phyloP scores from a whole-genome alignment of 1,140 invertebrate genomes.

The Lepidurus packardi region DNA sequence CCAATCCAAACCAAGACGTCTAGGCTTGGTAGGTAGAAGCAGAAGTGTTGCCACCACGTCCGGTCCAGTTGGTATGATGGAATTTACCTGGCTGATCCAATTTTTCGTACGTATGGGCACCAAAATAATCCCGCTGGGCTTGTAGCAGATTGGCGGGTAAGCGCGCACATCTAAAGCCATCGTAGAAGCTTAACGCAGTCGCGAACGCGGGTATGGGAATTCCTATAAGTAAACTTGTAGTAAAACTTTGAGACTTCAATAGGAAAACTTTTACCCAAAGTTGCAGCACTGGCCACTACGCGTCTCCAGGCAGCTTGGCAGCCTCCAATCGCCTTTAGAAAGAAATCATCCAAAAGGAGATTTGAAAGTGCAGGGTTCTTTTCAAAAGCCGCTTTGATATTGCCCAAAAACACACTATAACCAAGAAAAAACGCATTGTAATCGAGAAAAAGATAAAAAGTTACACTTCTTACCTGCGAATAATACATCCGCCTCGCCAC shows the following conservation, averaged over 20 bases:
- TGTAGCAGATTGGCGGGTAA: constrained; percentile 84
- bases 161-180: constrained; percentile 76
- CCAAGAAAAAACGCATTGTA: constrained; percentile 26
- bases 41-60: constrained; percentile 91
- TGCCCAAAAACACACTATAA: constrained; percentile 82
- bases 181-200: constrained; percentile 92
- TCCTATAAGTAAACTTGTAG: constrained; percentile 53
- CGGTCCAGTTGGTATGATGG: constrained; percentile 98
- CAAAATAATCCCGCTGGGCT: constrained; percentile 98
- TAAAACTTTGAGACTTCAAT: neutral
- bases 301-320: constrained; percentile 69
- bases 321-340: constrained; percentile 72
- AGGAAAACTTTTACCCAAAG: constrained; percentile 34
- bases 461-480: constrained; percentile 62
- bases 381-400: constrained; percentile 94
- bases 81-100: constrained; percentile 78
- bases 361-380: constrained; percentile 84
- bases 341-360: constrained; percentile 92
- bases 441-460: constrained; percentile 27
- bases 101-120: constrained; percentile 96
- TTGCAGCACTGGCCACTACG: constrained; percentile 53
- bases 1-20: neutral
- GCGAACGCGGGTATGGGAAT: constrained; percentile 89
- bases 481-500: constrained; percentile 99
- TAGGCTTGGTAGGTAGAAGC: constrained; percentile 90